phyloP scores from a whole-genome alignment of 2,113 vertebrate species.

The Girardinichthys multiradiatus region DNA sequence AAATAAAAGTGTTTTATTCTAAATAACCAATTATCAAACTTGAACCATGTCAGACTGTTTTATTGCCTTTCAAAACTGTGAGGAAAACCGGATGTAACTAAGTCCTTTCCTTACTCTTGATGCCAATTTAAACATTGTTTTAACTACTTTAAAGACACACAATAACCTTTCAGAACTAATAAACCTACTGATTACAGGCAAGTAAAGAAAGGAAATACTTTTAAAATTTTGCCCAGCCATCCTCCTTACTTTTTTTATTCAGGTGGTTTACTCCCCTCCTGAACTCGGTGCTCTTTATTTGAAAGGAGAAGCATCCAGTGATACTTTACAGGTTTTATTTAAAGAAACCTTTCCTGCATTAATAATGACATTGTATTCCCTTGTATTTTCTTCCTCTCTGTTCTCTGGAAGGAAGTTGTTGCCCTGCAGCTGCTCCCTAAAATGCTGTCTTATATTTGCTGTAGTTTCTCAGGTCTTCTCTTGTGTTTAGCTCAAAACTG shows the following conservation, averaged over 20 bases:
- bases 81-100: background rate
- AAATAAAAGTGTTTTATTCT: background rate
- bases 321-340: slow-evolving; percentile 67
- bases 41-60: background rate
- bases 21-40: background rate
- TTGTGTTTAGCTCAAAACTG: slow-evolving; percentile 52
- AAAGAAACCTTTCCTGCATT: slow-evolving; percentile 65
- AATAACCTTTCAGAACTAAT: background rate
- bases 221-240: background rate
- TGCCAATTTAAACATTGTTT: background rate
- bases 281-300: background rate
- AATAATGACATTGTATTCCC: slow-evolving; percentile 69
- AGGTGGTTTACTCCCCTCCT: background rate
- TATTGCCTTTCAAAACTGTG: background rate
- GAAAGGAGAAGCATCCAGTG: slow-evolving; percentile 36
- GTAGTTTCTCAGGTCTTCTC: slow-evolving; percentile 17
- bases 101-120: background rate
- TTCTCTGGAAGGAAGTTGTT: slow-evolving; percentile 33
- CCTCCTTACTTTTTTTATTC: slow-evolving; percentile 6
- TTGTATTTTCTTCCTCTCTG: slow-evolving; percentile 16
- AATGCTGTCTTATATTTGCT: slow-evolving; percentile 18
- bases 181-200: too few relatives aligned
- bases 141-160: background rate
- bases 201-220: background rate
- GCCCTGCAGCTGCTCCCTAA: slow-evolving; percentile 37